Conservation (phyloP, 1,140 invertebrate genomes). For the Pseudomyrmex pallidus region DNA sequence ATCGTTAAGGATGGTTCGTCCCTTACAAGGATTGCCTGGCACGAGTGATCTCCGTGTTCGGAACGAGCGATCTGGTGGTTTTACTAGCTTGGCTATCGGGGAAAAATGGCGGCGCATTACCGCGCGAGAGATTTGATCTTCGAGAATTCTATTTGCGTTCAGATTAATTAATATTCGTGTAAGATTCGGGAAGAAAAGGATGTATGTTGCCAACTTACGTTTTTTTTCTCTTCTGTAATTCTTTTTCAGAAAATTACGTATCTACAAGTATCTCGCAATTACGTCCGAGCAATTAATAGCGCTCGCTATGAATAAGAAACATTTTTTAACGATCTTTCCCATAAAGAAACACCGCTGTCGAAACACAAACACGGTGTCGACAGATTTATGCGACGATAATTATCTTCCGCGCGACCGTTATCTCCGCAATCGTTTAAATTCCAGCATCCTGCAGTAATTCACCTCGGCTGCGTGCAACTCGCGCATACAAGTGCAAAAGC, state of each 20-base stretch:
- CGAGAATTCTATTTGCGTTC: slow-evolving; percentile 15
- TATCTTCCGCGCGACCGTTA: slow-evolving; percentile 57
- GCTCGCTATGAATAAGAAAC: too few relatives aligned
- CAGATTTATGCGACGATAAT: slow-evolving; percentile 66
- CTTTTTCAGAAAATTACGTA: too few relatives aligned
- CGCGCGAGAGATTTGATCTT: slow-evolving; percentile 23
- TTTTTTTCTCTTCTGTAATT: too few relatives aligned
- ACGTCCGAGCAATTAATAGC: neutral
- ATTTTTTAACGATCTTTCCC: slow-evolving; percentile 15
- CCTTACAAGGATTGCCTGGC: slow-evolving; percentile 63
- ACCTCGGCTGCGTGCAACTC: neutral
- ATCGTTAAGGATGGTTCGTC: slow-evolving; percentile 72
- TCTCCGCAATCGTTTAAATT: slow-evolving; percentile 58
- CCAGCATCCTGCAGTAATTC: slow-evolving; percentile 38
- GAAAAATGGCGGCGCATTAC: slow-evolving; percentile 1
- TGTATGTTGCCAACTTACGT: neutral
- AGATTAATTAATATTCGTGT: slow-evolving; percentile 22
- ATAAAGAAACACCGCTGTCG: slow-evolving; percentile 22
- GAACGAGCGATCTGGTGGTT: slow-evolving; percentile 20
- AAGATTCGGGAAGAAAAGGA: neutral
- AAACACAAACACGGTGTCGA: slow-evolving; percentile 46
- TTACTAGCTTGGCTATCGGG: slow-evolving; percentile 34
- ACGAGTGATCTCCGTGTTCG: slow-evolving; percentile 23
- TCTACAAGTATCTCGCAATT: too few relatives aligned
- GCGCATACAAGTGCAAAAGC: neutral